phyloP scores from a whole-genome alignment of 2,113 vertebrate genomes.

The Lycocorax pyrrhopterus region DNA sequence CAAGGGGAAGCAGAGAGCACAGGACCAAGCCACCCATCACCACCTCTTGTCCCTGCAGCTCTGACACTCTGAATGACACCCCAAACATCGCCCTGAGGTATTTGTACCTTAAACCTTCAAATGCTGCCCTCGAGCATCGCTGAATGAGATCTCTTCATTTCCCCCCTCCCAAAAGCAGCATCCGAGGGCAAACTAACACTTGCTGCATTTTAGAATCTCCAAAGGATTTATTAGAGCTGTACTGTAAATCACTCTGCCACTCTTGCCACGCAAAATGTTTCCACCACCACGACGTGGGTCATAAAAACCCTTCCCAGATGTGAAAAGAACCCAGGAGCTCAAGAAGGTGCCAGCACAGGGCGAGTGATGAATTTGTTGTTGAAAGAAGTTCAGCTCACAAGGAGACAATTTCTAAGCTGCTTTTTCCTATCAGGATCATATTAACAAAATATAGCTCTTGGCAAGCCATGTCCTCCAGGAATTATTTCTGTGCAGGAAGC shows the following conservation, averaged over 20 bases:
- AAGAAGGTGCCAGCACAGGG: background rate
- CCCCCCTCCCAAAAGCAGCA: background rate
- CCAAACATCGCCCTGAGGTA: background rate
- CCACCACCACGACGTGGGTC: accelerated
- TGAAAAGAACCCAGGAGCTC: background rate
- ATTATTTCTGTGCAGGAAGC: background rate
- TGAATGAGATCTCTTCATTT: accelerated
- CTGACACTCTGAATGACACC: background rate
- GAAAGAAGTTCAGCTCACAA: background rate
- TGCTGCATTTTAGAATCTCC: background rate
- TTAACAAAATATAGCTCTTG: background rate
- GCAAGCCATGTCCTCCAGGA: background rate
- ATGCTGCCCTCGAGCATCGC: background rate
- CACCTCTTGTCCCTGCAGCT: background rate
- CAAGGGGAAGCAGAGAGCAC: background rate
- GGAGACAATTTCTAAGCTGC: background rate
- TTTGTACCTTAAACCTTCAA: background rate
- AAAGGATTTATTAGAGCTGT: background rate
- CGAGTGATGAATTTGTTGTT: background rate
- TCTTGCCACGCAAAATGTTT: background rate
- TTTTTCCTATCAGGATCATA: background rate
- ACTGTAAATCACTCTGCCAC: background rate
- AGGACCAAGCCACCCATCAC: background rate
- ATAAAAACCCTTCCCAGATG: background rate
- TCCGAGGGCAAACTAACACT: background rate